Evolutionary conservation across 2,797 vertebrate species (phyloP), one percentile per base, ranked within the genome.

Genomic region (Poliocrania exsul): DNA sequence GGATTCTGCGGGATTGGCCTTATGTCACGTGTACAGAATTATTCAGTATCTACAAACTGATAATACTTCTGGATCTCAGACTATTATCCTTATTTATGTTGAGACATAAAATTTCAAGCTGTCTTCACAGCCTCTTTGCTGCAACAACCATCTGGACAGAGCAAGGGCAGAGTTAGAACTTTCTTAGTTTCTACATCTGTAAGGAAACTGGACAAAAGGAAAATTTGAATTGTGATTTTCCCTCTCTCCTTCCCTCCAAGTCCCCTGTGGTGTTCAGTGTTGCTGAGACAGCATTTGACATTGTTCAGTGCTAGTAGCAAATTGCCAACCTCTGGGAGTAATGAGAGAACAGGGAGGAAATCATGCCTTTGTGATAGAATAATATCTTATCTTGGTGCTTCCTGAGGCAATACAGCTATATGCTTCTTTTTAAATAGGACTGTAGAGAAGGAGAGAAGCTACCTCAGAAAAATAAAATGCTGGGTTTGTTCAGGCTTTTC

Each of bases 211-310:
- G 57, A 65, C 46, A 86, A 62, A 70, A 56, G 11, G 20, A 80
- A 85, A 80, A 69, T 8, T 60, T 31, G 37, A 75, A 73, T 9
- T 0, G 0, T 19, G 11, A 62, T 58, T 90, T 88, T 49, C n/a
- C 24, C 13, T 25, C 13, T 38, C 4, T 71, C 13, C 19, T 83
- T 71, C 13, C 12, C 5, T 62, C 8, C 18, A 49, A 91, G 40
- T 44, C 40, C 6, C 9, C 35, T 57, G 16, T 2, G 4, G 53
- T 67, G 28, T 61, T 92, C 44, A 31, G 16, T 60, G 49, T n/a
- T 82, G 75, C 87, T 96, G 81, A 95, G 62, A 80, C 65, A 87
- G 81, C 87, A 89, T 80, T 77, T 94, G 56, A 86, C 67, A 64
- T 75, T 77, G 56, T 77, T 92, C 61, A 87, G 71, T 82, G 42